These are phyloP conservation scores for Acronicta aceris DNA, from an alignment of 2,888 invertebrate species.

Conservation along the genomic window DNA sequence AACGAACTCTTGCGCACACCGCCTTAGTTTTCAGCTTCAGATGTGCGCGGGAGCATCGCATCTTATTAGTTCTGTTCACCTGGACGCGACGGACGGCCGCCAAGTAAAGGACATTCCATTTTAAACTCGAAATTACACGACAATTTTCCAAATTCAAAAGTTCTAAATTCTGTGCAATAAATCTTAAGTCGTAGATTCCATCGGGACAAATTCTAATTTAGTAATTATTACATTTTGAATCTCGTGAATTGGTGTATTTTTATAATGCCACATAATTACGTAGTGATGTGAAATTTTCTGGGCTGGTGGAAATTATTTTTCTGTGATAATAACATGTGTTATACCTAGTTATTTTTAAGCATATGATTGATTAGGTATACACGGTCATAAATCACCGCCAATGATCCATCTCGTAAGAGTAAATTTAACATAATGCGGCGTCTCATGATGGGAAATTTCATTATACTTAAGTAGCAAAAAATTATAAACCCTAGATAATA, in stretches of 20 bases:
- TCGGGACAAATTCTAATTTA: neutral
- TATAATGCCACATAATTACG: neutral
- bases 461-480: slow-evolving; percentile 9
- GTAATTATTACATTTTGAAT: neutral
- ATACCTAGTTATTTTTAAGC: slow-evolving; percentile 2
- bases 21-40: slow-evolving; percentile 69
- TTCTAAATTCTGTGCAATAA: slow-evolving; percentile 22
- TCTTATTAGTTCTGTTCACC: slow-evolving; percentile 65
- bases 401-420: slow-evolving; percentile 29
- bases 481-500: slow-evolving; percentile 17
- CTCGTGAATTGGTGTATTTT: slow-evolving; percentile 23
- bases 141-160: slow-evolving; percentile 22
- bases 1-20: slow-evolving; percentile 30
- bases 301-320: slow-evolving; percentile 45
- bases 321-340: slow-evolving; percentile 33
- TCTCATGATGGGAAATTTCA: slow-evolving; percentile 17
- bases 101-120: slow-evolving; percentile 36
- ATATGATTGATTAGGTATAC: slow-evolving; percentile 30
- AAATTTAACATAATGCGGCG: slow-evolving; percentile 26
- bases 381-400: slow-evolving; percentile 39
- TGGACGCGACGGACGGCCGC: slow-evolving; percentile 63
- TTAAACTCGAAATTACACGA: slow-evolving; percentile 19
- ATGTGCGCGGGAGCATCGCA: slow-evolving; percentile 54
- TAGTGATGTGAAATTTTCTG: slow-evolving; percentile 44
- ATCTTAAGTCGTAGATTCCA: slow-evolving; percentile 30